Evolutionary conservation across 2,113 vertebrate genomes (phyloP).

Genomic region (Channa maculata): DNA sequence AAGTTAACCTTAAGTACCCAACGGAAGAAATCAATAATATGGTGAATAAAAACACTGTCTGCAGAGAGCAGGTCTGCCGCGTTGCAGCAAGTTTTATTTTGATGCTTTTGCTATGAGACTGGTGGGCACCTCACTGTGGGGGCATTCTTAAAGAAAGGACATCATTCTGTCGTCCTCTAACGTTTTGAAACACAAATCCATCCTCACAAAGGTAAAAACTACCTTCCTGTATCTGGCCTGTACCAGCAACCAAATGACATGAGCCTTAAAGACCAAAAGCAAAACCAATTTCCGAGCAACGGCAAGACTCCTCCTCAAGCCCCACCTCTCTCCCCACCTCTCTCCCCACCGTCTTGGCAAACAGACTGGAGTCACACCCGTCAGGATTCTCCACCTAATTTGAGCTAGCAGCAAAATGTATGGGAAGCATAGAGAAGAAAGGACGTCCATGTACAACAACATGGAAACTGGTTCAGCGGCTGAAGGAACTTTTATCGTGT

Average conservation of each 20-base stretch:
- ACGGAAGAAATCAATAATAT: no score
- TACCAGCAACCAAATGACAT: neutral
- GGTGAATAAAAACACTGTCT: no score
- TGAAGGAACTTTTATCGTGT: no score
- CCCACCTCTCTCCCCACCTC: slow-evolving; percentile 31
- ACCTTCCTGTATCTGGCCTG: neutral
- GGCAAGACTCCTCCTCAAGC: slow-evolving; percentile 28
- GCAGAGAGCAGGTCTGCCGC: no score
- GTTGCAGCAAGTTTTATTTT: no score
- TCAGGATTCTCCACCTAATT: slow-evolving; percentile 72
- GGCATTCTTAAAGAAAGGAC: no score
- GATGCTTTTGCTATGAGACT: no score
- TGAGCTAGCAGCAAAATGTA: slow-evolving; percentile 65
- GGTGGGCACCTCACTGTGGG: no score
- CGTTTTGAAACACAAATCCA: neutral
- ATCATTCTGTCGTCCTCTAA: no score
- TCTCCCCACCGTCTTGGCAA: neutral
- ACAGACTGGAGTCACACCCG: slow-evolving; percentile 46
- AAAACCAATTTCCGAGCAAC: slow-evolving; percentile 37
- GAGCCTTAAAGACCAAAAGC: slow-evolving; percentile 44
- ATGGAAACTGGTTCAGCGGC: no score
- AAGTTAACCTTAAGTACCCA: no score
- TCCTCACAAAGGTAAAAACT: neutral
- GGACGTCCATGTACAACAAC: no score
- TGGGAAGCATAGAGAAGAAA: slow-evolving; percentile 12